These are phyloP conservation scores for Andrena bicolor DNA, from an alignment of 2,888 invertebrate genomes.

Conservation along the genomic window DNA sequence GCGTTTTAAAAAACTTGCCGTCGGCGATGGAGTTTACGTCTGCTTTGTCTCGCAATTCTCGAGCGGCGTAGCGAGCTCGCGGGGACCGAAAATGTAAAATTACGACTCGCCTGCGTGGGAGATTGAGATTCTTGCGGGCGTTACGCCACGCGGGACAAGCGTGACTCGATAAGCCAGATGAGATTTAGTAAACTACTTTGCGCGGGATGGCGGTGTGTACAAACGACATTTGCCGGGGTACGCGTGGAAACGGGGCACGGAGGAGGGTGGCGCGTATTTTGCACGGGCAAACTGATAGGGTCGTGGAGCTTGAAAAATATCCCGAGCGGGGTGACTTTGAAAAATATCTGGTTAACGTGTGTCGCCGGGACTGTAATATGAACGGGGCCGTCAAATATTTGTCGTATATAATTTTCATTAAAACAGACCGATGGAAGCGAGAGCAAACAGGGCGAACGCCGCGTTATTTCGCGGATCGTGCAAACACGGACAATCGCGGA, in stretches of 20 bases:
- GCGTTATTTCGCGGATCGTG: neutral
- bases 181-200: constrained; percentile 76
- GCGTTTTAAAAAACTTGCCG: neutral
- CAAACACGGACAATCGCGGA: neutral
- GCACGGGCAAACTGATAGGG: constrained; percentile 14
- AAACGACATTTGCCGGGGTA: constrained; percentile 33
- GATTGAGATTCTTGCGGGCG: constrained; percentile 16
- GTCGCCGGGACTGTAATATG: constrained; percentile 23
- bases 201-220: constrained; percentile 42
- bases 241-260: constrained; percentile 5
- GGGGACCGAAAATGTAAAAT: constrained; percentile 7
- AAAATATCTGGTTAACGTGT: constrained; percentile 34
- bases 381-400: constrained; percentile 32
- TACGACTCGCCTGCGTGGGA: neutral
- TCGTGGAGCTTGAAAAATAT: constrained; percentile 24
- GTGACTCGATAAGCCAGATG: constrained; percentile 73
- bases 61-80: neutral
- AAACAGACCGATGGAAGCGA: constrained; percentile 18
- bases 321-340: neutral
- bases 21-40: constrained; percentile 2
- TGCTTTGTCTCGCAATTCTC: neutral
- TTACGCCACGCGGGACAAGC: constrained; percentile 35
- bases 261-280: constrained; percentile 15
- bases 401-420: constrained; percentile 41
- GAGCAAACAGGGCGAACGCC: constrained; percentile 11